Percentiles rank a stretch among this genome's conserved stretches.
Evolutionary conservation across 2,888 invertebrate species (phyloP).

Genomic region (Geotrupes spiniger): DNA sequence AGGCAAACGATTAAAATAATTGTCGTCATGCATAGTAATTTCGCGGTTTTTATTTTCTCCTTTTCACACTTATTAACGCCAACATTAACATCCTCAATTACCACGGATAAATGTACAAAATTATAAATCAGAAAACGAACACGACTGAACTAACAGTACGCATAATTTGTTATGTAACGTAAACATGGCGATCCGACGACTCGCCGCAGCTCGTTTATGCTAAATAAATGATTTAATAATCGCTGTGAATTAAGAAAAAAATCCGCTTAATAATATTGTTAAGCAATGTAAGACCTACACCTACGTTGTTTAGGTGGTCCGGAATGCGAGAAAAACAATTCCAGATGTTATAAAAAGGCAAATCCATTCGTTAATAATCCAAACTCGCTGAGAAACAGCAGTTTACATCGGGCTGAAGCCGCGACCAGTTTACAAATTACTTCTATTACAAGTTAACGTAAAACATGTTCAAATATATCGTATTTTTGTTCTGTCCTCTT

Average conservation of each 20-base stretch:
- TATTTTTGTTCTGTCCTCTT: conserved; percentile 1
- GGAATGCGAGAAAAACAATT: conserved; percentile 6
- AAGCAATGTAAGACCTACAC: conserved; percentile 1
- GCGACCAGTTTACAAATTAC: conserved; percentile 7
- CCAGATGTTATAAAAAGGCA: conserved; percentile 5
- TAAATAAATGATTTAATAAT: no score
- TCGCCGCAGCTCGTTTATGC: background rate
- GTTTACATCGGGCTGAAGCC: conserved; percentile 6
- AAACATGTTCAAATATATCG: conserved; percentile 6
- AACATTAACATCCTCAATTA: conserved; percentile 6
- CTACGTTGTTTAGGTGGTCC: conserved; percentile 7
- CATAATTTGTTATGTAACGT: conserved; percentile 4
- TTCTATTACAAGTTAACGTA: conserved; percentile 4
- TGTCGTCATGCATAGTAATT: no score
- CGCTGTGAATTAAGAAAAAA: no score
- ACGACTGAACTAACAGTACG: background rate
- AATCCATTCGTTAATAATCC: conserved; percentile 8
- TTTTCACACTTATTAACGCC: conserved; percentile 4
- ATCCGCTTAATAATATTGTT: background rate
- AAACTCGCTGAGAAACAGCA: conserved; percentile 7
- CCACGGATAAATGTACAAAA: background rate
- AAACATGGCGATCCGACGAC: background rate
- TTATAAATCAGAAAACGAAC: background rate
- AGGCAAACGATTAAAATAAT: no score
- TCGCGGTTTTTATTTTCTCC: background rate